These are phyloP conservation scores for Epinephelus fuscoguttatus DNA, from an alignment of 2,113 vertebrate genomes.

Conservation along the genomic window DNA sequence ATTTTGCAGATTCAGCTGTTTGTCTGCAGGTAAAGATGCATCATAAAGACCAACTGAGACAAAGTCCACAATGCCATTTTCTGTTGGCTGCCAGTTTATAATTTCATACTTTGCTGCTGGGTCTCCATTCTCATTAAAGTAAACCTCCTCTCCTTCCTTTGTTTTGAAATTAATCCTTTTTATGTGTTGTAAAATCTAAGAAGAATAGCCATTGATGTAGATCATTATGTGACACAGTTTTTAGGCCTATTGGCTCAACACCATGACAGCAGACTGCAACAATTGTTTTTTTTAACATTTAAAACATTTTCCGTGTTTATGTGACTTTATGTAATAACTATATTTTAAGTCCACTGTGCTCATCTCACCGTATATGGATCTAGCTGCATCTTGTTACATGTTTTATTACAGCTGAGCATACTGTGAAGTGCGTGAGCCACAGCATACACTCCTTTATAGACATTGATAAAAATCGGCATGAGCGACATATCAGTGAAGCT, in stretches of 20 bases:
- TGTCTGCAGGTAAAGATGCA: slow-evolving; percentile 64
- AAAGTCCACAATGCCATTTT: slow-evolving; percentile 68
- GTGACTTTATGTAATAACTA: too few species aligned
- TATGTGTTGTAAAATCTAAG: slow-evolving; percentile 76
- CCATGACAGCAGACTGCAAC: not conserved
- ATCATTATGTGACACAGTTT: not conserved
- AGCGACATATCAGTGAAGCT: slow-evolving; percentile 82
- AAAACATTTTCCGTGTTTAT: too few species aligned
- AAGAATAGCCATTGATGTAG: not conserved
- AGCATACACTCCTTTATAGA: slow-evolving; percentile 84
- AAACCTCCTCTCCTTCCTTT: slow-evolving; percentile 80
- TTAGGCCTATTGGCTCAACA: not conserved
- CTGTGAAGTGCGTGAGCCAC: slow-evolving; percentile 79
- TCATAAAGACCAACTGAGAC: slow-evolving; percentile 80
- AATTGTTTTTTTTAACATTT: too few species aligned
- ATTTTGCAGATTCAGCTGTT: slow-evolving; percentile 69
- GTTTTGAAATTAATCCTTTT: slow-evolving; percentile 74
- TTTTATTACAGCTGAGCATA: slow-evolving; percentile 70
- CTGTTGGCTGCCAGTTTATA: slow-evolving; percentile 80
- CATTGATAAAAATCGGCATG: slow-evolving; percentile 81
- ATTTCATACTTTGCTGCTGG: slow-evolving; percentile 83
- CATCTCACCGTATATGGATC: slow-evolving; percentile 69
- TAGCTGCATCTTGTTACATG: slow-evolving; percentile 59
- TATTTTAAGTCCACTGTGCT: too few species aligned
- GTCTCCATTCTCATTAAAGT: slow-evolving; percentile 80